phyloP scores from a whole-genome alignment of 2,888 invertebrate genomes.

The Heliconius ismenius region DNA sequence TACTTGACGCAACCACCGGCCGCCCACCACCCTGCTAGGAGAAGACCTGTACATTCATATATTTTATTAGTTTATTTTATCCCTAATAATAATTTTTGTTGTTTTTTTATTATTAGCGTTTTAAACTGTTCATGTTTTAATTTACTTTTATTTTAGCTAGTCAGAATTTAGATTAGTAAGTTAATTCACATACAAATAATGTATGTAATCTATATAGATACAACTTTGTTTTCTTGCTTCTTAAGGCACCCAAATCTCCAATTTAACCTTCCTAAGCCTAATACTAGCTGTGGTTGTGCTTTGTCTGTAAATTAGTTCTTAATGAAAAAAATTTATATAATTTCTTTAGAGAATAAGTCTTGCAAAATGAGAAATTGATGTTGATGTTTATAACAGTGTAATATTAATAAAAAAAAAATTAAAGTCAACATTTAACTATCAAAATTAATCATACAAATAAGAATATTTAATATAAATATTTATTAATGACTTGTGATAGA shows the following conservation, averaged over 20 bases:
- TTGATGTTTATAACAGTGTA: not conserved
- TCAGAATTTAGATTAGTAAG: too few species aligned
- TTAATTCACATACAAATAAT: not conserved
- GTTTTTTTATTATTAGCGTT: not conserved
- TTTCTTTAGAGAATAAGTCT: not conserved
- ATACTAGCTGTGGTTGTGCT: not conserved
- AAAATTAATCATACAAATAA: not conserved
- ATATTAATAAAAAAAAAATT: not conserved
- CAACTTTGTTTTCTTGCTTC: not conserved
- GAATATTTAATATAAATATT: not conserved
- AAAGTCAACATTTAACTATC: not conserved
- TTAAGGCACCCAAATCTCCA: not conserved
- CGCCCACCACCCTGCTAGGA: conserved; percentile 83
- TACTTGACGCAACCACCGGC: conserved; percentile 79
- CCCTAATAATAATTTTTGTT: not conserved
- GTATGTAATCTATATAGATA: not conserved
- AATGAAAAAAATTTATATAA: not conserved
- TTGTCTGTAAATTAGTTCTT: not conserved
- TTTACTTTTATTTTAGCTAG: not conserved
- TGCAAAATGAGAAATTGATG: not conserved
- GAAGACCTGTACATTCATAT: conserved; percentile 69
- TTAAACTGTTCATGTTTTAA: not conserved
- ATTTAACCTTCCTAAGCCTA: too few species aligned
- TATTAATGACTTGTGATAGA: conserved; percentile 2
- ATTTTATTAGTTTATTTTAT: conserved; percentile 20